phyloP scores from a whole-genome alignment of 2,797 vertebrate genomes.

The Falco cherrug region DNA sequence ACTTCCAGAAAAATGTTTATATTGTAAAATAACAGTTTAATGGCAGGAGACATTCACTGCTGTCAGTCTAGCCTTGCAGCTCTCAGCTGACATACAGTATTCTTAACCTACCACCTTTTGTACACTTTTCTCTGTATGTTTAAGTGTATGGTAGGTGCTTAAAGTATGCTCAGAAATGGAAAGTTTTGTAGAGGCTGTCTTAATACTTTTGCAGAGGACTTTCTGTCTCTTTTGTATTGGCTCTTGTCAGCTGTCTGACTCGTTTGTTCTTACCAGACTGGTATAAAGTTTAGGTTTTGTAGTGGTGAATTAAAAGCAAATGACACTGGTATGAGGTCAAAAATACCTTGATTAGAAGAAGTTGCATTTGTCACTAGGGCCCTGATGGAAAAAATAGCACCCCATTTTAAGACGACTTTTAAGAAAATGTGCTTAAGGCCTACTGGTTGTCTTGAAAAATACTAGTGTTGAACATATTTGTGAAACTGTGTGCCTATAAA shows the following conservation, averaged over 20 bases:
- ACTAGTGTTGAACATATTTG: background rate
- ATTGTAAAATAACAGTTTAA: background rate
- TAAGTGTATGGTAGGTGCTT: background rate
- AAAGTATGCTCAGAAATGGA: accelerated
- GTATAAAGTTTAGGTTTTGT: background rate
- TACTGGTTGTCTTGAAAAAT: background rate
- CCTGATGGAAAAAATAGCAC: background rate
- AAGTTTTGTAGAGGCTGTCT: background rate
- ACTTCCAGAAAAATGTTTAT: background rate
- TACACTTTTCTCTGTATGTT: background rate
- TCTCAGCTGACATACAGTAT: background rate
- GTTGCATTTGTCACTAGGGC: background rate
- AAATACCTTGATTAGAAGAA: background rate
- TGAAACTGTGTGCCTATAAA: background rate
- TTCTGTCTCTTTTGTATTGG: background rate
- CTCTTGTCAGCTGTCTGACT: background rate
- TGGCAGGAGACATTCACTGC: background rate
- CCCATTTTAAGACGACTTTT: background rate
- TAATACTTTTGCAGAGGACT: background rate
- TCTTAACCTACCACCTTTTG: background rate
- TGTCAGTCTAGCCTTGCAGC: background rate
- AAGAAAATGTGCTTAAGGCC: background rate
- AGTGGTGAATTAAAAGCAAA: background rate
- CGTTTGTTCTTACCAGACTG: background rate
- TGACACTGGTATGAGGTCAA: accelerated